Conservation (phyloP, 2,888 invertebrate species). For the Brachypalpus laphriformis region DNA sequence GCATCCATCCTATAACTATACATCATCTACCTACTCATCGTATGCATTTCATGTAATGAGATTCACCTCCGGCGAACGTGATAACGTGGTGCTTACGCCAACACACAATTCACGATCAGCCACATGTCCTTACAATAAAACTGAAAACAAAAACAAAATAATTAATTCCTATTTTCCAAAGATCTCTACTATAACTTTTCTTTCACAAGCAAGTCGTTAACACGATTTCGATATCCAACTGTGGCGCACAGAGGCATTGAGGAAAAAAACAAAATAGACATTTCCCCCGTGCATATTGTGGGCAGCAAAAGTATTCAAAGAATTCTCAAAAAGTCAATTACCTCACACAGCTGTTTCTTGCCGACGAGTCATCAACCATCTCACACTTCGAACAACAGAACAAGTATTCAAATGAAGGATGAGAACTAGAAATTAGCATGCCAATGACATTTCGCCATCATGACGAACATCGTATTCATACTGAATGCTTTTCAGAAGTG, state of each 20-base stretch:
- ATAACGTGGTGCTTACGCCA: background rate
- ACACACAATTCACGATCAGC: too few species aligned
- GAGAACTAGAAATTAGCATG: background rate
- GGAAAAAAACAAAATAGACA: too few species aligned
- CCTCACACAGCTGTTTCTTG: background rate
- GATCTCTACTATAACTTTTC: background rate
- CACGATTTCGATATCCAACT: background rate
- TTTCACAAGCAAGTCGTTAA: background rate
- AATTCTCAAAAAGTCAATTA: background rate
- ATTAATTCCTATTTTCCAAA: background rate
- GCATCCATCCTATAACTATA: background rate
- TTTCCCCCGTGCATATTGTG: background rate
- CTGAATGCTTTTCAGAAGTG: background rate
- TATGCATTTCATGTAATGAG: background rate
- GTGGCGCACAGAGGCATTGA: too few species aligned
- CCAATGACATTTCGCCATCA: background rate
- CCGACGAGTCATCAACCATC: too few species aligned
- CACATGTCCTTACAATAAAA: too few species aligned
- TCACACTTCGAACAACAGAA: background rate
- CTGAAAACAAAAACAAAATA: too few species aligned
- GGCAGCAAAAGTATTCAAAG: background rate
- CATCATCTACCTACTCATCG: background rate
- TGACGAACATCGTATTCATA: too few species aligned
- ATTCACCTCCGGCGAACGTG: background rate
- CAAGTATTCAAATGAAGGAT: background rate